These are phyloP conservation scores for Ispidina picta DNA, from an alignment of 2,797 vertebrate genomes.

Conservation along the genomic window DNA sequence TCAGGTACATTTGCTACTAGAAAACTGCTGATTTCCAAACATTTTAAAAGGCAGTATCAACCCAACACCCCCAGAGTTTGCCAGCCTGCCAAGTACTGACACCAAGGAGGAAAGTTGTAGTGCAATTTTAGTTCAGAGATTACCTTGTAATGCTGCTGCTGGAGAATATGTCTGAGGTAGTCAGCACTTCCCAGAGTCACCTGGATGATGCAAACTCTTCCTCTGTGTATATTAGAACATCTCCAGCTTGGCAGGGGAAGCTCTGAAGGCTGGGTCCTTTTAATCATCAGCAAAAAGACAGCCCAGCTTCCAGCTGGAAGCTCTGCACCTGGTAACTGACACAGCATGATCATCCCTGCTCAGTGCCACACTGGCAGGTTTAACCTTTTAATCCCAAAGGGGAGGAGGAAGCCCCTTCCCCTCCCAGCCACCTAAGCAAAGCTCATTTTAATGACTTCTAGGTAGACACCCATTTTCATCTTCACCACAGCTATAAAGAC, in stretches of 20 bases:
- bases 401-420: not conserved
- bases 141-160: not conserved
- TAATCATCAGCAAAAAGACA: not conserved
- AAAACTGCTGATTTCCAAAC: conserved; percentile 6
- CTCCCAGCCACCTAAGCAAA: not conserved
- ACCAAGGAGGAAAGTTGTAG: not conserved
- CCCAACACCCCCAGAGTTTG: fast-evolving
- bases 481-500: not conserved
- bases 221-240: not conserved
- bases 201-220: not conserved
- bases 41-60: not conserved
- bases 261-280: not conserved
- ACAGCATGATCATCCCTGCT: not conserved
- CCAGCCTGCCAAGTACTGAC: not conserved
- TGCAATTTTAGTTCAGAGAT: not conserved
- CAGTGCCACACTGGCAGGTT: not conserved
- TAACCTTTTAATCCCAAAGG: not conserved
- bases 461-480: not conserved
- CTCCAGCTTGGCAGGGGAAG: not conserved
- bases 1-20: not conserved
- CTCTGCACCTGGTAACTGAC: not conserved
- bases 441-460: not conserved
- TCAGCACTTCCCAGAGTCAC: not conserved
- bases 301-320: not conserved
- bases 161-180: not conserved